These are phyloP conservation scores for Muschampia plurimacula DNA, from an alignment of 2,888 invertebrate species.

Conservation along the genomic window DNA sequence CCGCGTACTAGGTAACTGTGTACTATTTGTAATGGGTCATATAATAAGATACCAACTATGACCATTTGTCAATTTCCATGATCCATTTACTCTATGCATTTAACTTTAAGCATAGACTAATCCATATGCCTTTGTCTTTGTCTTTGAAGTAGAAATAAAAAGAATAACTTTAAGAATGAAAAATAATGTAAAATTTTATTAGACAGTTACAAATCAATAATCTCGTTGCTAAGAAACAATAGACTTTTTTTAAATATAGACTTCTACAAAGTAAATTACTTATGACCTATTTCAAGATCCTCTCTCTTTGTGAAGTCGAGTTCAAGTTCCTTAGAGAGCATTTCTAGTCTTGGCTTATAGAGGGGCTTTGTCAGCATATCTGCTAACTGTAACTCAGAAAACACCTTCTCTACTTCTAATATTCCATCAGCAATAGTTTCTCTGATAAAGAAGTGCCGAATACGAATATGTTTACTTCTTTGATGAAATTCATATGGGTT, in stretches of 20 bases:
- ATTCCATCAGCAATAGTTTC: neutral
- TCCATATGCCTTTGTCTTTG: too few species aligned
- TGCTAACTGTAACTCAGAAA: neutral
- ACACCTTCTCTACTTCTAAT: neutral
- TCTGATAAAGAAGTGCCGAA: neutral
- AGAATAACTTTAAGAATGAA: neutral
- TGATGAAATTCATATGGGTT: neutral
- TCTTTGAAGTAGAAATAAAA: neutral
- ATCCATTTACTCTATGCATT: too few species aligned
- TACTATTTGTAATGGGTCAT: too few species aligned
- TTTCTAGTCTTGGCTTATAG: neutral
- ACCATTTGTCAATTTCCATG: too few species aligned
- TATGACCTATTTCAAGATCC: neutral
- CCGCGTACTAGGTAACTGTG: too few species aligned
- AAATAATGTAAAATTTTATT: neutral
- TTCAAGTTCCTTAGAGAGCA: neutral
- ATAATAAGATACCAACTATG: too few species aligned
- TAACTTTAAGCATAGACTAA: too few species aligned
- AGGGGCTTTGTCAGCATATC: neutral
- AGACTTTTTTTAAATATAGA: too few species aligned
- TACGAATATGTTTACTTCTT: constrained; percentile 4
- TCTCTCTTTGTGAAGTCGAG: neutral
- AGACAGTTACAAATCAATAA: neutral
- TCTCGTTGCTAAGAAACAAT: too few species aligned
- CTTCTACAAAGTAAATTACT: too few species aligned